Base-by-base conservation (phyloP, 1,140 invertebrate genomes). In the Drosophila sproati region DNA sequence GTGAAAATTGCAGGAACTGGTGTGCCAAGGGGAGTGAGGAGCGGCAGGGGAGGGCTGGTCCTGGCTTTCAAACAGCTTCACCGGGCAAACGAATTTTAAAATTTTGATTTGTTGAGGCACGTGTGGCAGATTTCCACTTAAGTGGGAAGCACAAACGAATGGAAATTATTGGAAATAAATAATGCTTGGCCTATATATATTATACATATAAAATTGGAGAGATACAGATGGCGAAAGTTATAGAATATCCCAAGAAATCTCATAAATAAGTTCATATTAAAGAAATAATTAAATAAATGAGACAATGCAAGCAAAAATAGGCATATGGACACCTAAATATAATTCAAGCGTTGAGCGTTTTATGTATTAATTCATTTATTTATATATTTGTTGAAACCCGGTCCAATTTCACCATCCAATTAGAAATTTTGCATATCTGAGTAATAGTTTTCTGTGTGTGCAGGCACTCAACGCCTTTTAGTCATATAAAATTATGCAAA, bases 401-500 rank as follows among this genome's bases (percentile, higher is more conserved):
- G 20, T 20, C 20, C 20, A 2, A 20, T 20, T 20, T 20, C 20
- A 20, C 20, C 20, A 20, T 20, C 20, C 20, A 20, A 20, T 20
- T 20, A 20, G 20, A 20, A 20, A 20, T 20, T 1, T 20, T 20
- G 20, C 20, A 20, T 20, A 20, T 20, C 20, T 20, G 1, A 20
- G 7, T 52, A 61, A 70, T 71, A 64, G 68, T 75, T 71, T 51
- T 43, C 43, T 47, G 43, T 28, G 39, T 34, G 28, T 5, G 7
- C 66, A 29, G 45, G 29, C 35, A 34, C 39, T 79, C 62, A 20
- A 20, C 20, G 20, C 20, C 20, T 20, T 20, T 20, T 20, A 20
- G 20, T 2, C 20, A 57, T 66, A 62, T 56, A 48, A 67, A 77
- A 77, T 77, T 80, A 80, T 80, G 85, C 70, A 83, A 88, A 88